Conservation (phyloP, 1,140 invertebrate genomes). For the Cataglyphis hispanica region DNA sequence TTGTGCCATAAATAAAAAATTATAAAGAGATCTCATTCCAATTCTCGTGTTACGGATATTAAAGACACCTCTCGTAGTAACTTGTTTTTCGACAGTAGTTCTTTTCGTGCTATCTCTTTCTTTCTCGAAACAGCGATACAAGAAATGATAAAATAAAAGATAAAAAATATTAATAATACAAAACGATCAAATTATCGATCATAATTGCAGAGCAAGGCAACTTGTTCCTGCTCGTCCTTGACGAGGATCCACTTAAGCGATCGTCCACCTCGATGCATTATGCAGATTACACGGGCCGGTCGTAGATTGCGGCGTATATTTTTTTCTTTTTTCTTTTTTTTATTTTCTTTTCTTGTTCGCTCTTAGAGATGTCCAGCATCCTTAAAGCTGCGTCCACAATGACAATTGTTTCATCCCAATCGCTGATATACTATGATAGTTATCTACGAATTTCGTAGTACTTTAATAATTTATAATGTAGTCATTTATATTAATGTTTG, state of each 20-base stretch:
- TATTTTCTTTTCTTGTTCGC: background rate
- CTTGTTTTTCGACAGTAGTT: background rate
- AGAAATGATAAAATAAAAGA: background rate
- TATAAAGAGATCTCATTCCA: too few species aligned
- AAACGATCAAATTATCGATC: conserved; percentile 61
- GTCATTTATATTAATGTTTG: background rate
- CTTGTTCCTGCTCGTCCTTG: conserved; percentile 62
- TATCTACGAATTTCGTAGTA: background rate
- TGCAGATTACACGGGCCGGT: conserved; percentile 58
- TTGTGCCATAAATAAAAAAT: background rate
- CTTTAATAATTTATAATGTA: background rate
- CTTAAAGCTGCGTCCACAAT: conserved; percentile 8
- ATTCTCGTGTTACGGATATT: too few species aligned
- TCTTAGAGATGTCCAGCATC: background rate
- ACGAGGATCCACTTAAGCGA: conserved; percentile 64
- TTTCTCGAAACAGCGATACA: background rate
- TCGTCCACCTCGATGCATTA: conserved; percentile 66
- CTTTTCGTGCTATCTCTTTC: background rate
- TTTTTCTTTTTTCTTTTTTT: background rate
- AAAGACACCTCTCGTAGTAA: background rate
- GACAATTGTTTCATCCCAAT: background rate
- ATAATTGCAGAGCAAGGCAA: conserved; percentile 60
- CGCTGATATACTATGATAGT: too few species aligned
- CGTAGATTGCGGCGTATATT: conserved; percentile 15
- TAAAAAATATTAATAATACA: conserved; percentile 19